Evolutionary conservation across 2,113 vertebrate species (phyloP).

Genomic region (Bubalus kerabau): DNA sequence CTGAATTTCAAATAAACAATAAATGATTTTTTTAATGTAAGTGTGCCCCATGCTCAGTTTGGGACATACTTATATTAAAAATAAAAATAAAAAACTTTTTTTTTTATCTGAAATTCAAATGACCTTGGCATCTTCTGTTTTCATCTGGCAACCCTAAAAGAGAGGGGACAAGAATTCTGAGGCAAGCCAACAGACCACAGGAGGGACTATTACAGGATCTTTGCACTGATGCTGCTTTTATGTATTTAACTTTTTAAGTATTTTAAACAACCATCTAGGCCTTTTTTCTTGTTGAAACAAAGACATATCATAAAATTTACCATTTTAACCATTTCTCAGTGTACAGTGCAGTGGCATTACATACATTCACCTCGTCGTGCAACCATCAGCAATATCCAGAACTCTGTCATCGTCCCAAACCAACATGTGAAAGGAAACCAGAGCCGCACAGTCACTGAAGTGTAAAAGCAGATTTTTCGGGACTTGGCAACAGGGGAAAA

Average conservation of each 20-base stretch:
- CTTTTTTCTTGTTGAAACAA: not conserved
- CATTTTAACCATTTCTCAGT: not conserved
- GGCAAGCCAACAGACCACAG: not conserved
- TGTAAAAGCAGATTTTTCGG: not conserved
- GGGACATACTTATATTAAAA: not conserved
- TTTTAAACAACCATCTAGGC: not conserved
- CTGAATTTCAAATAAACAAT: slow-evolving; percentile 5
- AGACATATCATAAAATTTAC: not conserved
- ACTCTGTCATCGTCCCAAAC: not conserved
- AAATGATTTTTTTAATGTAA: not conserved
- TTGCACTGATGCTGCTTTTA: not conserved
- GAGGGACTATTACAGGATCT: not conserved
- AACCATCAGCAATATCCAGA: no score
- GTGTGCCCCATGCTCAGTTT: not conserved
- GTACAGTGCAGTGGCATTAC: not conserved
- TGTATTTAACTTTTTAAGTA: not conserved
- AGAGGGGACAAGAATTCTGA: not conserved
- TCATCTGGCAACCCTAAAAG: not conserved
- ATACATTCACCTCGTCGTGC: not conserved
- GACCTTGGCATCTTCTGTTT: not conserved
- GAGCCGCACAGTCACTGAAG: not conserved
- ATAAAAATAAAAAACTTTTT: not conserved
- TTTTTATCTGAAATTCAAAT: not conserved
- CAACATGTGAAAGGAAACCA: not conserved
- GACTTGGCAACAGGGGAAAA: not conserved